Conservation (phyloP, 2,888 invertebrate genomes). For the Chymomyza caudatula region DNA sequence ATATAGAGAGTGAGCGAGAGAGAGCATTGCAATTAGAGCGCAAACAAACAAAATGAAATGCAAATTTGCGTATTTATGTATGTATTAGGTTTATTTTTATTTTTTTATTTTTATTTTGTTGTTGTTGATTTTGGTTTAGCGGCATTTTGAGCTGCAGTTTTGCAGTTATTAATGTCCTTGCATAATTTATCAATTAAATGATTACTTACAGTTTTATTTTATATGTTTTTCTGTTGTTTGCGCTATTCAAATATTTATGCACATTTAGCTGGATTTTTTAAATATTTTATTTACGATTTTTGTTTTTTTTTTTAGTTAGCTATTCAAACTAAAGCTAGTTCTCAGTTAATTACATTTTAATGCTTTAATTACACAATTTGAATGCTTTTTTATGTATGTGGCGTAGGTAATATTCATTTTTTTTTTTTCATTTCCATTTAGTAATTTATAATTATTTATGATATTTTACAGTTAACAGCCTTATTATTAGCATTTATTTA, state of each 20-base stretch:
- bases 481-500: constrained; percentile 73
- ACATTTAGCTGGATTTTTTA: constrained; percentile 33
- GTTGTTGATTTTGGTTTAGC: constrained; percentile 24
- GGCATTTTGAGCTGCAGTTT: constrained; percentile 22
- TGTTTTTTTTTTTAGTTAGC: constrained; percentile 38
- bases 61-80: constrained; percentile 14
- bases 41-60: constrained; percentile 9
- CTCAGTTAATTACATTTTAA: constrained; percentile 64
- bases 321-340: constrained; percentile 64
- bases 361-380: constrained; percentile 65
- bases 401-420: constrained; percentile 19
- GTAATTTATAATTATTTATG: constrained; percentile 55
- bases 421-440: constrained; percentile 21
- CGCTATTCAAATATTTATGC: constrained; percentile 19
- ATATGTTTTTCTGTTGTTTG: constrained; percentile 15
- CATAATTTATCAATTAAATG: constrained; percentile 62
- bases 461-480: constrained; percentile 77
- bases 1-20: constrained; percentile 11
- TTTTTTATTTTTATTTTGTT: constrained; percentile 51
- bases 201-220: constrained; percentile 45
- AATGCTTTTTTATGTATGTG: constrained; percentile 31
- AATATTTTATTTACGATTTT: constrained; percentile 21
- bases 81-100: constrained; percentile 21
- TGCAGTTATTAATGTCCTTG: constrained; percentile 25
- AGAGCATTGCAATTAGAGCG: constrained; percentile 4